phyloP scores from a whole-genome alignment of 2,797 vertebrate genomes.

The Melanotaenia boesemani region DNA sequence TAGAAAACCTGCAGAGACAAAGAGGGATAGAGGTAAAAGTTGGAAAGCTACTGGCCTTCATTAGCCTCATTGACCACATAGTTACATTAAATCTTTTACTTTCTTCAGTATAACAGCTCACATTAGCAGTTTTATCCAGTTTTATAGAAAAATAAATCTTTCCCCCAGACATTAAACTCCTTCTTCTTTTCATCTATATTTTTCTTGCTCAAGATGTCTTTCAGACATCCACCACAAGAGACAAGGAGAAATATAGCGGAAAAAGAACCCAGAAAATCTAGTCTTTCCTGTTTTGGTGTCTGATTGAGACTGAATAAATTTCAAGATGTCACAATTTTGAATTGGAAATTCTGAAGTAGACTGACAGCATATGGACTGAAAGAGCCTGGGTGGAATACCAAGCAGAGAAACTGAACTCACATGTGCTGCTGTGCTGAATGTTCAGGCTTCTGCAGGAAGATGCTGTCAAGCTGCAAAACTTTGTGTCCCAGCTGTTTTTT shows the following conservation, averaged over 20 bases:
- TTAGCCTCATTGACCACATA: conserved; percentile 28
- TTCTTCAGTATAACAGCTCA: conserved; percentile 6
- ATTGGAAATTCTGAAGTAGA: conserved; percentile 38
- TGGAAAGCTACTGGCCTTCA: neutral
- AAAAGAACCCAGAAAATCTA: neutral
- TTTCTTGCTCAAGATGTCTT: conserved; percentile 10
- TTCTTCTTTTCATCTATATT: neutral
- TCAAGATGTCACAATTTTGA: conserved; percentile 40
- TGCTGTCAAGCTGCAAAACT: conserved; percentile 12
- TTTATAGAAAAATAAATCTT: neutral
- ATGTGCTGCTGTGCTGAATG: conserved; percentile 1
- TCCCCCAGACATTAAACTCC: neutral
- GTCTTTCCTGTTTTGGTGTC: conserved; percentile 21
- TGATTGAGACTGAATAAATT: conserved; percentile 35
- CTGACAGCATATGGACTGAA: conserved; percentile 46
- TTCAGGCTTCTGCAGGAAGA: neutral
- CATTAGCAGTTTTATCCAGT: neutral
- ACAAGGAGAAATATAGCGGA: neutral
- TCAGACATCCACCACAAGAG: conserved; percentile 3
- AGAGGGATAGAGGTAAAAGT: conserved; percentile 34
- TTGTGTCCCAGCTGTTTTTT: neutral
- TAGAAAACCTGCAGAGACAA: conserved; percentile 54
- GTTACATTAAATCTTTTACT: no score
- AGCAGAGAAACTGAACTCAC: conserved; percentile 31
- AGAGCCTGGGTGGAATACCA: conserved; percentile 33